Evolutionary conservation across 2,888 invertebrate genomes (phyloP).

Genomic region (Neoascia interrupta): DNA sequence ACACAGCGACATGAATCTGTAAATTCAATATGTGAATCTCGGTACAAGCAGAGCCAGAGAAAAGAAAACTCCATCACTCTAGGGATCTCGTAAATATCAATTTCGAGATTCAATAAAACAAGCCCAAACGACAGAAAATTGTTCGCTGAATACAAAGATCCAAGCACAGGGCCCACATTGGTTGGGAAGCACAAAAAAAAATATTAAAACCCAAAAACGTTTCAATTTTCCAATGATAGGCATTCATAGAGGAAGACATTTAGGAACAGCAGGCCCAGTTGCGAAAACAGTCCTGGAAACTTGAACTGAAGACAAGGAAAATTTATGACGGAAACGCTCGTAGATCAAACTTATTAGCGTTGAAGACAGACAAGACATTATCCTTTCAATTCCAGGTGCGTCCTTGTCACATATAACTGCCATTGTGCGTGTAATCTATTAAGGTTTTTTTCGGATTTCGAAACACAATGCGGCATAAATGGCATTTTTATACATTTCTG

Average conservation of each 20-base stretch:
- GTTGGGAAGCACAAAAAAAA: neutral
- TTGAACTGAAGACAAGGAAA: slow-evolving; percentile 52
- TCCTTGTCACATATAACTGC: too few relatives aligned
- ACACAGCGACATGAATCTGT: too few relatives aligned
- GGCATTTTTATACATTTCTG: too few relatives aligned
- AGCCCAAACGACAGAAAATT: slow-evolving; percentile 21
- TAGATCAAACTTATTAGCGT: slow-evolving; percentile 61
- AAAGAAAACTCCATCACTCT: too few relatives aligned
- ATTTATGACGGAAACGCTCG: slow-evolving; percentile 58
- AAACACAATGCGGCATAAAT: too few relatives aligned
- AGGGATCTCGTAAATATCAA: slow-evolving; percentile 43
- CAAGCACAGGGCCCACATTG: neutral
- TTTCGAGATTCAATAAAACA: slow-evolving; percentile 43
- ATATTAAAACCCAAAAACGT: slow-evolving; percentile 9
- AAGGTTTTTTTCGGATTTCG: too few relatives aligned
- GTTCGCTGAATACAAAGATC: slow-evolving; percentile 25
- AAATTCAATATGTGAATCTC: neutral
- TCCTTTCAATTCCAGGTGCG: too few relatives aligned
- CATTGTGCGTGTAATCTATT: too few relatives aligned
- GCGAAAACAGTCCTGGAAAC: slow-evolving; percentile 45
- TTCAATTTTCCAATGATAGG: slow-evolving; percentile 8
- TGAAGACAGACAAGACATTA: too few relatives aligned
- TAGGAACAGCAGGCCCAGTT: neutral
- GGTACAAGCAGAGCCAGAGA: too few relatives aligned
- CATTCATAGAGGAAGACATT: neutral